Conservation (phyloP, 2,797 vertebrate genomes). For the Eulemur coronatus region DNA sequence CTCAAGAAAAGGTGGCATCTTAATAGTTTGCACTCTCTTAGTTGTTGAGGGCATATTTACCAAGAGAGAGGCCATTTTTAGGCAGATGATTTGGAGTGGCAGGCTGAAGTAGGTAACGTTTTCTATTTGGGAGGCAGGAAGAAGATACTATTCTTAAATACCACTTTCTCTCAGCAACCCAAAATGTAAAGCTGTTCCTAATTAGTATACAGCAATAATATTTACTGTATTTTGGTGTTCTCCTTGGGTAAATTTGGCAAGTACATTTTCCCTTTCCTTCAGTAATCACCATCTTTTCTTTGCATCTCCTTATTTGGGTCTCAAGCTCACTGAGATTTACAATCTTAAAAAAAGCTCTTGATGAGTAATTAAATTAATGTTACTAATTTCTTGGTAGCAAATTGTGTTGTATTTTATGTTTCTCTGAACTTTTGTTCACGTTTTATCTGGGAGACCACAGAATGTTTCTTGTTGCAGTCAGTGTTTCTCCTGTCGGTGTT, state of each 20-base stretch:
- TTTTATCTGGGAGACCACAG: not conserved
- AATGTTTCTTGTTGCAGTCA: not conserved
- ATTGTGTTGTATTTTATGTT: not conserved
- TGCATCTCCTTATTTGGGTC: not conserved
- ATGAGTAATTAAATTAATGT: not conserved
- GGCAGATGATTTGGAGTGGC: not conserved
- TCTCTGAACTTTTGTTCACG: not conserved
- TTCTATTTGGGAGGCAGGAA: conserved; percentile 16
- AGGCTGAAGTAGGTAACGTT: not conserved
- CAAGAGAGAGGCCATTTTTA: conserved; percentile 22
- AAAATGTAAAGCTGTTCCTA: conserved; percentile 1
- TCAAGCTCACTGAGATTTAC: not conserved
- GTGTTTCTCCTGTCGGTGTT: not conserved
- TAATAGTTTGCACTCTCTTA: not conserved
- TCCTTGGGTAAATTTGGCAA: conserved; percentile 34
- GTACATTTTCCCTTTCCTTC: conserved; percentile 16
- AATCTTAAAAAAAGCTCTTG: not conserved
- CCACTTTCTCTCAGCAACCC: not conserved
- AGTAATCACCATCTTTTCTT: not conserved
- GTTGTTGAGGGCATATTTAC: not conserved
- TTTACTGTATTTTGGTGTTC: conserved; percentile 33
- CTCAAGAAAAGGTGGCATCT: not conserved
- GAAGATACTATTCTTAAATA: conserved; percentile 13
- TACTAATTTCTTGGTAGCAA: not conserved
- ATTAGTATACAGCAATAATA: conserved; percentile 17